Evolutionary conservation across 2,113 vertebrate genomes (phyloP), one percentile per base, ranked within the genome.

Genomic region (Scomber scombrus): DNA sequence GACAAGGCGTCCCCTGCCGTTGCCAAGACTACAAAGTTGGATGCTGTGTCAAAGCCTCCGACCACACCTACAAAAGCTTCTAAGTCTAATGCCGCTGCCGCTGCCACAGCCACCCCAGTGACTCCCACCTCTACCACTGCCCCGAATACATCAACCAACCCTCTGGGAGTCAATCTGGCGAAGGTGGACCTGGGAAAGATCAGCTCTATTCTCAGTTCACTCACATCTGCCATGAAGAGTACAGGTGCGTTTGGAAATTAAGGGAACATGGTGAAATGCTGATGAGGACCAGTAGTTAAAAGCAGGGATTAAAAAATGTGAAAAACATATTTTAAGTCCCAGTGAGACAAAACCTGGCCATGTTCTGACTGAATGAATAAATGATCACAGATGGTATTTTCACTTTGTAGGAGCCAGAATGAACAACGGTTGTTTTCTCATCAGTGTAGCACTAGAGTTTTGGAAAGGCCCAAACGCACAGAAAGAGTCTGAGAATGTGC

Each of bases 131-230:
- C 86, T 15, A 34, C 71, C 92, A 84, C 55, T 67, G 67, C 71
- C 90, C 0, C 93, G 82, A 78, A 90, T 63, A 0, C 11, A 67
- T 72, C 92, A 74, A 10, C 94, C 86, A 71, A 89, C n/a, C 10
- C 88, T 2, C 85, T 98, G 88, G 97, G 97, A 60, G 88, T 95
- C 65, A 99, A 97, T 90, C 91, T 99, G 85, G 97, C 97, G 74
- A 99, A 99, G 12, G 98, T 99, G 86, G 98, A 99, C 92, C 91
- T 99, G 85, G 98, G 97, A 21, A 99, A 99, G 91, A 99, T 99
- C 93, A 99, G 97, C 92, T 99, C 98, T 80, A 99, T 99, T 61
- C 96, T 99, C 10, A 99, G 95, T 92, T 98, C 97, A 13, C 89
- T 99, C 64, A 99, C 97, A 0, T 97, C 97, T 0, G 98, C 96